Base-by-base conservation (phyloP, 2,113 vertebrate species). In the Hemicordylus capensis region DNA sequence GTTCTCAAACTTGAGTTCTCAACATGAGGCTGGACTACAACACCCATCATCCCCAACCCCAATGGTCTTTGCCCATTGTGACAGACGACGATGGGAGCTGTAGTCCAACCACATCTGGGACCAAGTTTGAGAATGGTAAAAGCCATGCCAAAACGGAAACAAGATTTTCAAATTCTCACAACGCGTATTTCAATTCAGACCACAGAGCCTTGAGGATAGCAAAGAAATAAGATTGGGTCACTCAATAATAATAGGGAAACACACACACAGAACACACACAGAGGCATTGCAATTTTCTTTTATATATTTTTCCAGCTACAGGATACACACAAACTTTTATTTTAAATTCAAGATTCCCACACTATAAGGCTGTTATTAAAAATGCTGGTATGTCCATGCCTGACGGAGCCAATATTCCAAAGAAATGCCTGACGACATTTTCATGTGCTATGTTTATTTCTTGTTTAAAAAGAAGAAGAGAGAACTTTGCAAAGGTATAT, bases 291-390 rank as follows among this genome's bases (percentile, higher is more conserved):
- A 31, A 39, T 37, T 63, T 76, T 8, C 46, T 48, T 72, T 72
- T 85, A 70, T 48, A 73, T 39, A 46, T 72, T 24, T 64, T 63
- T 61, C 76, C 64, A 28, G 84, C 84, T 73, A 72, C 44, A 79
- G 39, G 15, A 63, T 48, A 73, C 66, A 85, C 84, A 48, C 54
- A 79, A 72, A 42, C 28, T 63, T 85, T 79, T 79, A 39, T 64
- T 67, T 79, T 37, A 72, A 73, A 73, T 85, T 80, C 84, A 85
- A 85, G 76, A 51, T 72, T 61, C 73, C 67, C 84, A 79, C 76
- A 85, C 84, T 85, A 85, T 85, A 85, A 85, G 84, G 76, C 84
- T 85, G n/a, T n/a, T n/a, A 85, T 85, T 79, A 39, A 79, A 79
- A 79, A 85, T 79, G 84, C 84, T 85, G 84, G 84, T 73, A 85